Percentiles rank a stretch among this genome's conserved stretches.
Evolutionary conservation across 2,113 vertebrate species (phyloP).

Genomic region (Malurus alboscapulatus): DNA sequence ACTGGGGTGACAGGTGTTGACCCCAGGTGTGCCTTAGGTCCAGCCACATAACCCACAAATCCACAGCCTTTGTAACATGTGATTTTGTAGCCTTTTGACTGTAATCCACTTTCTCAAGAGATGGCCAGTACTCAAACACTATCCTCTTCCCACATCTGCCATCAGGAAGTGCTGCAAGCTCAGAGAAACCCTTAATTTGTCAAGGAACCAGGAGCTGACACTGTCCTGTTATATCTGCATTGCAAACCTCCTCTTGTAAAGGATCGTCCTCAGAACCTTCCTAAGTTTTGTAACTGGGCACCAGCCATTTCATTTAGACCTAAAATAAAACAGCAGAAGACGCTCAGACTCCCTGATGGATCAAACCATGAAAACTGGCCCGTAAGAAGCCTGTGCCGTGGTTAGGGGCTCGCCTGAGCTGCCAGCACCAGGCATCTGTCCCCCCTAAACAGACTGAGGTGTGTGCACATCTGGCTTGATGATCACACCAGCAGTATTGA

Average conservation of each 20-base stretch:
- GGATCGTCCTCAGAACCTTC: not conserved
- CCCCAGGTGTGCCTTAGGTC: conserved; percentile 24
- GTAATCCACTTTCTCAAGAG: not conserved
- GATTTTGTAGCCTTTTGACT: not conserved
- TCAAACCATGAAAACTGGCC: not conserved
- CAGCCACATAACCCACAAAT: not conserved
- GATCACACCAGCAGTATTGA: not conserved
- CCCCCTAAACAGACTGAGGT: not conserved
- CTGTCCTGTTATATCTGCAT: not conserved
- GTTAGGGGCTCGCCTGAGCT: not conserved
- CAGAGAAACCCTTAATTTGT: not conserved
- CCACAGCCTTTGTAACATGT: not conserved
- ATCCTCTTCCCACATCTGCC: not conserved
- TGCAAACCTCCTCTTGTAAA: not conserved
- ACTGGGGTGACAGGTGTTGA: not conserved
- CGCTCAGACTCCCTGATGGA: not conserved
- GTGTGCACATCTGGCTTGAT: not conserved
- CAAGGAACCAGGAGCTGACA: not conserved
- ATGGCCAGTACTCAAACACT: conserved; percentile 1
- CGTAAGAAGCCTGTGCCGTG: fast-evolving
- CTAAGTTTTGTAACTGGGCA: not conserved
- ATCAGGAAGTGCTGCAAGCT: not conserved
- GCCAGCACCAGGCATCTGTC: not conserved
- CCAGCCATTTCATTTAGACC: not conserved
- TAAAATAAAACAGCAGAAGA: not conserved